Conservation (phyloP, 2,888 invertebrate species). For the Drosophila flavopinicola region DNA sequence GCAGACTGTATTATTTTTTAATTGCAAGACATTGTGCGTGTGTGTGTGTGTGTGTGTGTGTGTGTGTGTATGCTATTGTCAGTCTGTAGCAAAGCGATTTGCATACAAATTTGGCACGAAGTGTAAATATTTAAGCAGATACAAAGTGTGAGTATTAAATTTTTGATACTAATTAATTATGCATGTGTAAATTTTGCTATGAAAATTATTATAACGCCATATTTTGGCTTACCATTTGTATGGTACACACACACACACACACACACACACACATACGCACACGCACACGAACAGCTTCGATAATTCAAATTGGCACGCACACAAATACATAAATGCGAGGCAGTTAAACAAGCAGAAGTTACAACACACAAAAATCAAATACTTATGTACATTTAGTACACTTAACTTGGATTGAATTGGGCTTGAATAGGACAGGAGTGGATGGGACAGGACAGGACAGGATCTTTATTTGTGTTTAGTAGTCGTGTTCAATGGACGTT, state of each 20-base stretch:
- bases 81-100: slow-evolving; percentile 82
- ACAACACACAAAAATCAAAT: slow-evolving; percentile 43
- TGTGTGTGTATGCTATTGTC: slow-evolving; percentile 60
- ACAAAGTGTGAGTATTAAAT: slow-evolving; percentile 83
- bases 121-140: slow-evolving; percentile 83
- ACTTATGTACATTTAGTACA: slow-evolving; percentile 10
- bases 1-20: slow-evolving; percentile 66
- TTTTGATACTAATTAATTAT: slow-evolving; percentile 84
- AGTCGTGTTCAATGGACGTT: slow-evolving; percentile 18
- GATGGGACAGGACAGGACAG: no score
- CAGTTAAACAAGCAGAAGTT: slow-evolving; percentile 39
- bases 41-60: slow-evolving; percentile 14
- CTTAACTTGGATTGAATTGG: slow-evolving; percentile 18
- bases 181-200: slow-evolving; percentile 83
- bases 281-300: slow-evolving; percentile 30
- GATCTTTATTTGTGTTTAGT: slow-evolving; percentile 16
- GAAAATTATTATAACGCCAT: slow-evolving; percentile 79
- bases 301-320: slow-evolving; percentile 67
- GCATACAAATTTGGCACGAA: slow-evolving; percentile 83
- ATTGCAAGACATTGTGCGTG: slow-evolving; percentile 72
- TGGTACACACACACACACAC: slow-evolving; percentile 21
- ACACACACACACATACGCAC: slow-evolving; percentile 3
- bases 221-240: slow-evolving; percentile 63
- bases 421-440: no score
- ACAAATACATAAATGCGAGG: slow-evolving; percentile 65